phyloP scores from a whole-genome alignment of 2,797 vertebrate species.

The Pitangus sulphuratus region DNA sequence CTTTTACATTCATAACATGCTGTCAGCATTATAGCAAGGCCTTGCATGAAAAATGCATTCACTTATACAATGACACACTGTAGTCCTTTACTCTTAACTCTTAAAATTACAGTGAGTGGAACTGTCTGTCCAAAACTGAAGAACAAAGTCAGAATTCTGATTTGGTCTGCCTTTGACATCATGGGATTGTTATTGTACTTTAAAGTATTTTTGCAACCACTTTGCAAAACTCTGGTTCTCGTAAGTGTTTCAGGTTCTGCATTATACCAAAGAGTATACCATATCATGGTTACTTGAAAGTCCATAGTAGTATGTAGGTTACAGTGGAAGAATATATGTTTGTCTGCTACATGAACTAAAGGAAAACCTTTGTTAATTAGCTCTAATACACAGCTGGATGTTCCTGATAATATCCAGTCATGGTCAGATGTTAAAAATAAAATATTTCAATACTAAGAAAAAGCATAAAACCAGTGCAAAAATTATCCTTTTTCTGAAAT shows the following conservation, averaged over 20 bases:
- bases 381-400: not conserved
- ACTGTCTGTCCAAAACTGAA: not conserved
- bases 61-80: not conserved
- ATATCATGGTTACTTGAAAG: not conserved
- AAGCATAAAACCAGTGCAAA: not conserved
- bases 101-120: not conserved
- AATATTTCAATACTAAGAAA: not conserved
- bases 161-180: not conserved
- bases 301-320: not conserved
- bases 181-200: not conserved
- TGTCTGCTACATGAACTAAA: not conserved
- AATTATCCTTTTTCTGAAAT: not conserved
- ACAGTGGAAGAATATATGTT: not conserved
- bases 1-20: not conserved
- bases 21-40: not conserved
- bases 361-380: not conserved
- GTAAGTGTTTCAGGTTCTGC: not conserved
- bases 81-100: not conserved
- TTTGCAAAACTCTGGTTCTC: not conserved
- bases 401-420: not conserved
- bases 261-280: not conserved
- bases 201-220: not conserved
- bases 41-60: not conserved
- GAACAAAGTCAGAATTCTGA: slow-evolving; percentile 4
- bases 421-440: not conserved